Base-by-base conservation (phyloP, 1,140 invertebrate species). In the Zaprionus gabonicus region DNA sequence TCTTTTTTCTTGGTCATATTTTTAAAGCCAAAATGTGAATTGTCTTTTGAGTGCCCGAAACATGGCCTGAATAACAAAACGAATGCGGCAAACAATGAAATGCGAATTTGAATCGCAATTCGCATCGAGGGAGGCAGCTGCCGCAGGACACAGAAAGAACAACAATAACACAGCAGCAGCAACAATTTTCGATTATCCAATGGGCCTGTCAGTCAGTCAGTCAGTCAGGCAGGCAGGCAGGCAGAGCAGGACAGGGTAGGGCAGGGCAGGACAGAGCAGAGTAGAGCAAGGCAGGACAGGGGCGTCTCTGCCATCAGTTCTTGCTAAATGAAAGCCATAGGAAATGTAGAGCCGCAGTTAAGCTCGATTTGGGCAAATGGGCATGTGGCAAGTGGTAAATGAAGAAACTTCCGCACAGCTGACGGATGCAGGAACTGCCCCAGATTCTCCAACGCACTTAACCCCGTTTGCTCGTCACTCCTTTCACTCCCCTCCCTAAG, bases 361-460 rank as follows among this genome's bases (percentile, higher is more conserved):
- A 36, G 7, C 31, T 13, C 41, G 23, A 57, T 38, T 58, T 28
- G 20, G 34, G 34, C 20, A 53, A 66, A 57, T 41, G 59, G 69
- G 15, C 53, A 59, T 31, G 25, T 51, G 46, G 25, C 53, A 57
- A 25, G 28, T 55, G 53, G 53, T 55, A 55, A 55, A 55, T 55
- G 28, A 31, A 64, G 28, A 63, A 59, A 53, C 36, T 44, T 51
- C 73, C 46, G 49, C 46, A 56, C 63, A 58, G 75, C 66, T 80
- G 81, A 82, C 63, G 65, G 66, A 78, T 79, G 75, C 80, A 76
- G 63, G 25, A 78, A 70, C 69, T 70, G 49, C 44, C 63, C 60
- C 57, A 10, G 62, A 66, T 55, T 55, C 51, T 25, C 41, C 51
- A 10, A 63, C 44, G 46, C 36, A 27, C 51, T 69, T 56, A 46